phyloP scores from a whole-genome alignment of 2,888 invertebrate species.

The Dexiosoma caninum region DNA sequence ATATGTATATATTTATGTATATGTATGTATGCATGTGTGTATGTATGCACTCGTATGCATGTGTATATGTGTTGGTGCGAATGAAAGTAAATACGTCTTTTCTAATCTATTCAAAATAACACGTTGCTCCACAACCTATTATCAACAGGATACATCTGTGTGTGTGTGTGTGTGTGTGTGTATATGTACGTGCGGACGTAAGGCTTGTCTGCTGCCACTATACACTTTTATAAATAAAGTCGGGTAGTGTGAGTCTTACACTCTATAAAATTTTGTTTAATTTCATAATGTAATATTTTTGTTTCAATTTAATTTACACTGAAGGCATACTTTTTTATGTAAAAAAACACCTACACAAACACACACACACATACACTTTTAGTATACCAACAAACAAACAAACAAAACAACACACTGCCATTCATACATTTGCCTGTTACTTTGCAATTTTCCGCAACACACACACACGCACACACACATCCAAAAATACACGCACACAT shows the following conservation, averaged over 20 bases:
- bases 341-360: no score
- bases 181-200: background rate
- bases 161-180: background rate
- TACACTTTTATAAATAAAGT: background rate
- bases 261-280: background rate
- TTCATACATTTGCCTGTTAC: background rate
- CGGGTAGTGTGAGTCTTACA: background rate
- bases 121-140: conserved; percentile 45
- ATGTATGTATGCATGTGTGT: no score
- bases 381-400: background rate
- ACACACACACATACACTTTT: background rate
- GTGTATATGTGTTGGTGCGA: background rate
- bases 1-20: no score
- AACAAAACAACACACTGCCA: background rate
- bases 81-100: conserved; percentile 1
- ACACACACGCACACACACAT: background rate
- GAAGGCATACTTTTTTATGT: conserved; percentile 15
- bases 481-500: background rate
- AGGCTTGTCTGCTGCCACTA: background rate
- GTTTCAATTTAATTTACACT: conserved; percentile 53
- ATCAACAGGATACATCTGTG: conserved; percentile 24
- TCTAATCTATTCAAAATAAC: conserved; percentile 22
- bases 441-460: conserved; percentile 32
- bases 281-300: conserved; percentile 48
- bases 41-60: no score